Evolutionary conservation across 2,888 invertebrate genomes (phyloP).

Genomic region (Parasteatoda lunata): DNA sequence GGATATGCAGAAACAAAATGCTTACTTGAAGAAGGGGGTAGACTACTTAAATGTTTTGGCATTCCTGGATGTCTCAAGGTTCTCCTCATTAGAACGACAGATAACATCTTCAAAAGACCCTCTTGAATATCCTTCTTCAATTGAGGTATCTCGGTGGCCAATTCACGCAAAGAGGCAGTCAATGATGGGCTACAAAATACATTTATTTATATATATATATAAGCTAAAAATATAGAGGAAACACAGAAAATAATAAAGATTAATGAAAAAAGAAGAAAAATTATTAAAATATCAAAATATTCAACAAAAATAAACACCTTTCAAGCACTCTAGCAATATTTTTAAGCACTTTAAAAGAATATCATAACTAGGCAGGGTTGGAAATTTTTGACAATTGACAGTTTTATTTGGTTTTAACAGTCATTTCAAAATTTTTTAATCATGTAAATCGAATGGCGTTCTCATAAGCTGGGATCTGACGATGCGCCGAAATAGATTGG

Average conservation of each 20-base stretch:
- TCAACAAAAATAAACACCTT: no score
- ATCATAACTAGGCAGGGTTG: no score
- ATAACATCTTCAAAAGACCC: constrained; percentile 92
- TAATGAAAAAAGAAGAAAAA: neutral
- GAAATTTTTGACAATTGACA: no score
- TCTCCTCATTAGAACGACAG: constrained; percentile 91
- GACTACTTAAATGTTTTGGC: constrained; percentile 70
- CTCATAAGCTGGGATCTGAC: no score
- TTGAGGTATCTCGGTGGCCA: constrained; percentile 89
- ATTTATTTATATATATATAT: neutral
- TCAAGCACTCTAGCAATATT: no score
- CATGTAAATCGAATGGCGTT: no score
- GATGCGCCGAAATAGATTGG: no score
- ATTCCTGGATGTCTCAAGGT: constrained; percentile 86
- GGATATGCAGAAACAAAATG: no score
- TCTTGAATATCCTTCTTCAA: constrained; percentile 93
- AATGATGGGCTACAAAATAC: constrained; percentile 82
- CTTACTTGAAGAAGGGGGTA: constrained; percentile 47
- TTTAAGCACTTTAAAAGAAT: no score
- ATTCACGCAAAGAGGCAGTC: constrained; percentile 91
- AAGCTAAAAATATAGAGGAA: neutral
- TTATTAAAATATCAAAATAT: neutral
- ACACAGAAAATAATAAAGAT: neutral
- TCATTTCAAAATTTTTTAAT: no score
- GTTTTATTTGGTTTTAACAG: no score